Percentiles rank a stretch among this genome's conserved stretches.
These are phyloP conservation scores for Dasyornis broadbenti DNA, from an alignment of 2,113 vertebrate species.

Conservation along the genomic window DNA sequence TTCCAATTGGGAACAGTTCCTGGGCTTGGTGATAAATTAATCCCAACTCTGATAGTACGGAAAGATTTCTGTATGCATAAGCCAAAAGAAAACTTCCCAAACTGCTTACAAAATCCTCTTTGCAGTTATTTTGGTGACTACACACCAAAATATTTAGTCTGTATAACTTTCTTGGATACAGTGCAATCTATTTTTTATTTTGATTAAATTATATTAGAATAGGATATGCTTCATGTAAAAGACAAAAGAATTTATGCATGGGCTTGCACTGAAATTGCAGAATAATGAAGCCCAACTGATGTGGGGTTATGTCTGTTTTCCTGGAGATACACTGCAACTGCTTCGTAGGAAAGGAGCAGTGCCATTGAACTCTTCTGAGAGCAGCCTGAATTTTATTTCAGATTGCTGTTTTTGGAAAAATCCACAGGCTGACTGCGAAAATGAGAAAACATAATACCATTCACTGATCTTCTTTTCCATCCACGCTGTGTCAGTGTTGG, in stretches of 20 bases:
- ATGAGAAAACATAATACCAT: background rate
- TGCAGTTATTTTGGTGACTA: constrained; percentile 32
- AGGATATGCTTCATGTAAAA: background rate
- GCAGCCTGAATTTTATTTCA: background rate
- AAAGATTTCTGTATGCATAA: constrained; percentile 19
- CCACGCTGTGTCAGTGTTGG: background rate
- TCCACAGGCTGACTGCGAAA: background rate
- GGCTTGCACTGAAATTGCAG: background rate
- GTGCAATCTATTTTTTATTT: background rate
- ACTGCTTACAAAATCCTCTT: constrained; percentile 32
- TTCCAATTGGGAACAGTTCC: constrained; percentile 58
- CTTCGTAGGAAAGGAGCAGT: background rate
- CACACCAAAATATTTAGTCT: constrained; percentile 39
- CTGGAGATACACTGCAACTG: background rate
- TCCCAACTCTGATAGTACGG: constrained; percentile 9
- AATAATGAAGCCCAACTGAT: background rate
- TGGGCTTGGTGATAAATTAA: constrained; percentile 56
- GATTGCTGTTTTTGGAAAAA: background rate
- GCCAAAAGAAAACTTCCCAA: constrained; percentile 19
- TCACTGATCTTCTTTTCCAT: background rate
- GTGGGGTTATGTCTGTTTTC: background rate
- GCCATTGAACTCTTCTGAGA: background rate
- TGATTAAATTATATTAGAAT: background rate
- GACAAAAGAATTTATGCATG: background rate
- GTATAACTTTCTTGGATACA: background rate